Evolutionary conservation across 30 jellyfish, hydroid and myxozoan species (phyloP).

Genomic region (Aurelia aurita): DNA sequence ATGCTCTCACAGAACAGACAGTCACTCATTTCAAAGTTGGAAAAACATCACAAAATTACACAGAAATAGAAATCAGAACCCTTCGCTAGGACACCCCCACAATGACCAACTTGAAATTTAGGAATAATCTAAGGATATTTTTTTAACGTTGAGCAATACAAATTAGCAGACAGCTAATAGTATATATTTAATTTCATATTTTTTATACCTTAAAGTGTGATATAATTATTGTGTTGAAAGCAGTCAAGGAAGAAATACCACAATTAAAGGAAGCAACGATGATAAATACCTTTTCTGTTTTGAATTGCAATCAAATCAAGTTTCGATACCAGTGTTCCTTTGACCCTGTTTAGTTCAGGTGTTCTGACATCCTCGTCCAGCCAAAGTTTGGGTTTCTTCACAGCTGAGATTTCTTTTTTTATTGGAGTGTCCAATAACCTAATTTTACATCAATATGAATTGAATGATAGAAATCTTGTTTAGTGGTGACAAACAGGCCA

Average conservation of each 20-base stretch:
- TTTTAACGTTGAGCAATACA: too few species aligned
- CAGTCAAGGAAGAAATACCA: background rate
- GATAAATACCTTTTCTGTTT: conserved; percentile 80
- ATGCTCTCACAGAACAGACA: too few species aligned
- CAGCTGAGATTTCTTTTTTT: conserved; percentile 18
- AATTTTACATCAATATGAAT: background rate
- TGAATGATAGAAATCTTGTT: background rate
- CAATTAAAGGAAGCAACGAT: background rate
- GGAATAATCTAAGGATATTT: too few species aligned
- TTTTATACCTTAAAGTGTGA: background rate
- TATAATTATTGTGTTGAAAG: background rate
- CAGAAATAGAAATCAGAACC: too few species aligned
- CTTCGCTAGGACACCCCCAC: too few species aligned
- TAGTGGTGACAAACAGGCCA: background rate
- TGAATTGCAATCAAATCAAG: conserved; percentile 83
- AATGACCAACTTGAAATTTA: too few species aligned
- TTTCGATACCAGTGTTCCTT: conserved; percentile 86
- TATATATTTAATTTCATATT: too few species aligned
- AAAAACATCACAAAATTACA: too few species aligned
- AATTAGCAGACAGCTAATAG: too few species aligned
- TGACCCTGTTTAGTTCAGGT: conserved; percentile 82
- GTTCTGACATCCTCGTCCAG: conserved; percentile 76
- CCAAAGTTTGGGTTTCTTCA: conserved; percentile 78
- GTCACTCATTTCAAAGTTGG: too few species aligned
- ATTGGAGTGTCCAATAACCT: conserved; percentile 87